phyloP scores from a whole-genome alignment of 2,888 invertebrate species.

The Frankliniella intonsa region DNA sequence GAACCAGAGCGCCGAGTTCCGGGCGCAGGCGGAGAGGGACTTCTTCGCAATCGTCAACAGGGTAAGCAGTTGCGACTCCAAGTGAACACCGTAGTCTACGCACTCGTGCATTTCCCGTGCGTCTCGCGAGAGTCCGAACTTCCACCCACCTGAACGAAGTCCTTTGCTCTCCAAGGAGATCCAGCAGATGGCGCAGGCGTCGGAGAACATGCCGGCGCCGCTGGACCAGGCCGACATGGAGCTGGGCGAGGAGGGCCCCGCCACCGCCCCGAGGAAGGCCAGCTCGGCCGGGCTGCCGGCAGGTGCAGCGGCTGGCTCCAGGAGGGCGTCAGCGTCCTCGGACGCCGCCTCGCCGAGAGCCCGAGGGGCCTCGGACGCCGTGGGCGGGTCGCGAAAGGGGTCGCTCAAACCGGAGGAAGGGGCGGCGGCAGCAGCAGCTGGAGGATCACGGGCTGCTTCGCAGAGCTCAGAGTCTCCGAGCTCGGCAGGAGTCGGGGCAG shows the following conservation, averaged over 20 bases:
- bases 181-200: slow-evolving; percentile 8
- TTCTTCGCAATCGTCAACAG: slow-evolving; percentile 38
- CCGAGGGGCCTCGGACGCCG: background rate
- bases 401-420: background rate
- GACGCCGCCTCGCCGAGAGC: background rate
- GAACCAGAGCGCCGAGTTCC: slow-evolving; percentile 35
- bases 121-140: too few relatives aligned
- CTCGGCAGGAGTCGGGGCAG: background rate
- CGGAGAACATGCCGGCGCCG: background rate
- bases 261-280: background rate
- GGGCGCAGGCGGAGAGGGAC: slow-evolving; percentile 39
- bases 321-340: slow-evolving; percentile 4
- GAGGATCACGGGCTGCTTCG: too few relatives aligned
- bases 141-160: background rate
- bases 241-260: background rate
- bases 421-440: background rate
- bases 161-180: background rate
- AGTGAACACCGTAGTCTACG: background rate
- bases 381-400: background rate
- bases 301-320: background rate
- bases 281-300: background rate
- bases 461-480: background rate
- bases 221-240: background rate
- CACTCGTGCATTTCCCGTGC: too few relatives aligned
- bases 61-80: slow-evolving; percentile 32